phyloP scores from a whole-genome alignment of 2,888 invertebrate genomes.

The Hydraecia micacea region DNA sequence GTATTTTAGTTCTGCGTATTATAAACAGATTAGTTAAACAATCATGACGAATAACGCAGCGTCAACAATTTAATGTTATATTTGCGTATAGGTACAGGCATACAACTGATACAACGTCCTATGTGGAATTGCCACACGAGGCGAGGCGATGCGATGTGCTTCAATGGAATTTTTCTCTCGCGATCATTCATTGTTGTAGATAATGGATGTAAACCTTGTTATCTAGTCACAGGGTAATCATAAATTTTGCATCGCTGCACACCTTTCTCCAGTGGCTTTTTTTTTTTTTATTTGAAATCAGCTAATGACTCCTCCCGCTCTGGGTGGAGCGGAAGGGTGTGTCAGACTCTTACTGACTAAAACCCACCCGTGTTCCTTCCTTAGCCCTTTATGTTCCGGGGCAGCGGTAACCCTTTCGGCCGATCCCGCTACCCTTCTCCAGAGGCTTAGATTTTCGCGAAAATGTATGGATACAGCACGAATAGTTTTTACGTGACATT shows the following conservation, averaged over 20 bases:
- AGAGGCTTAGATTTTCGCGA: not conserved
- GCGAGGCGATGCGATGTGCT: not conserved
- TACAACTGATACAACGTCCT: conserved; percentile 2
- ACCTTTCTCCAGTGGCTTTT: too few species aligned
- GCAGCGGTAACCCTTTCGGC: too few species aligned
- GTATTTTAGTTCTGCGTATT: conserved; percentile 46
- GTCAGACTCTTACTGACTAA: too few species aligned
- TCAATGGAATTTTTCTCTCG: not conserved
- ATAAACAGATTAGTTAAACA: conserved; percentile 58
- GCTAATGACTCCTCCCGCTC: too few species aligned
- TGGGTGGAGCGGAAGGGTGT: too few species aligned
- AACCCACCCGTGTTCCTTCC: too few species aligned
- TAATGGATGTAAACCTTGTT: not conserved
- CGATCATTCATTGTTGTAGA: not conserved
- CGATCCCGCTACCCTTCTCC: too few species aligned
- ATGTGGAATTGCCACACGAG: not conserved
- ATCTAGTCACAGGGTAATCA: not conserved
- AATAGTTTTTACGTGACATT: not conserved
- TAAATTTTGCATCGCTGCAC: not conserved
- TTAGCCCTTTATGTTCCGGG: too few species aligned
- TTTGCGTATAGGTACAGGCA: too few species aligned
- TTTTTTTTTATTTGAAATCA: too few species aligned
- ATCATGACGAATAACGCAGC: conserved; percentile 53
- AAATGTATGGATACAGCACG: not conserved
- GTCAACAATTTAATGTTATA: conserved; percentile 65